Base-by-base conservation (phyloP, 1,140 invertebrate species). In the Trichonephila clavata region DNA sequence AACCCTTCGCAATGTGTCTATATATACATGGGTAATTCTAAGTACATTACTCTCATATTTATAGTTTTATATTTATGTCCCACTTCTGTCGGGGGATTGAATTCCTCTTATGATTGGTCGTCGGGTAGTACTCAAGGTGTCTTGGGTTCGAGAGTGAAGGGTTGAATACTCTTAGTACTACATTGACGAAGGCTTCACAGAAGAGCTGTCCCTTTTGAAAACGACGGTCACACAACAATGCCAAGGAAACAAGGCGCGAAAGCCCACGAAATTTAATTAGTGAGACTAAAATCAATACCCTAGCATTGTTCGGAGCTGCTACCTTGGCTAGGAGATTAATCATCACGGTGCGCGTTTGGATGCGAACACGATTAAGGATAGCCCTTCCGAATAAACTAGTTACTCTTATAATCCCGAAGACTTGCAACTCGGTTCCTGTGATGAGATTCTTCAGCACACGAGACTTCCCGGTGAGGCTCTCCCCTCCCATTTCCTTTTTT, bases 231-330 rank as follows among this genome's bases (percentile, higher is more conserved):
- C 77, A 91, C 77, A 89, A 91, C 80, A 84, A 91, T 91, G 77
- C 59, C 57, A 77, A 68, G 71, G 90, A 91, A 91, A 80, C 90
- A 68, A 43, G 90, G 83, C 65, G 65, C 77, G 80, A 91, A 84
- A 91, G 59, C 61, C 68, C 24, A 86, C 90, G 83, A 92, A 92
- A 92, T 92, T 92, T 92, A 92, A 92, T 92, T 92, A 92, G 81
- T 92, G 83, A 71, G 81, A 50, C 90, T 86, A 92, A 92, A 92
- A 92, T 92, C 90, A 92, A 92, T 92, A 92, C 43, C 24, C 65
- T 43, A 86, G 59, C 71, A 83, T 27, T 68, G 60, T 86, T 63
- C 60, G 21, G 27, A 20, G 60, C 39, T 60, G 43, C 61, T 92
- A 68, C 81, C 71, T 65, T 92, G 50, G 90, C 83, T 59, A 18